Evolutionary conservation across 2,888 invertebrate genomes (phyloP), one percentile per base, ranked within the genome.

Genomic region (Leucophenga montana): DNA sequence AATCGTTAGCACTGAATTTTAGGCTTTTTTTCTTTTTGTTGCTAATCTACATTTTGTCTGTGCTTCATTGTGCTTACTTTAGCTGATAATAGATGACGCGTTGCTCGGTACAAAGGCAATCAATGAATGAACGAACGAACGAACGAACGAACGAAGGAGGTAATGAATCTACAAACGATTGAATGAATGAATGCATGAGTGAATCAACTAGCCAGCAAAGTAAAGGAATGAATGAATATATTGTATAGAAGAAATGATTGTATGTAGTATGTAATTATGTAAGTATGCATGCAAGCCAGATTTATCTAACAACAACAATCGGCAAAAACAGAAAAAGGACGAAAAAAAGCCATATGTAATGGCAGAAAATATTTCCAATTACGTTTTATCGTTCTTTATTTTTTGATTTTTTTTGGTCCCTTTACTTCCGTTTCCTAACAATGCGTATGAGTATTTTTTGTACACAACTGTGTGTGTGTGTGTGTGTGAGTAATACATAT

Each of bases 281-380:
- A 5, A 18, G 56, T 20, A 13, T 56, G 20, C 14, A 22, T 22
- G 20, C 3, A 22, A 3, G 22, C 1, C 9, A 11, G 56, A 27
- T 27, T 27, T 27, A 4, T 27, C 33, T 33, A 8, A 11, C 39
- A 39, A 39, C 39, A 39, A 39, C 3, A 5, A 39, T 27, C 27
- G 27, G 4, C 27, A 59, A 16, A 59, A 16, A 59, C 14, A 16
- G 16, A 16, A 50, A 31, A 66, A 33, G 18, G 27, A 66, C 27
- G 33, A 46, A n/a, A 27, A 39, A 66, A 66, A 33, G 44, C 18
- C 53, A 46, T 64, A 11, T 20, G 62, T 46, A 64, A 64, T 64
- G 22, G 46, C 57, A 57, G 59, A 59, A 57, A 67, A 67, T 67
- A 57, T 59, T 67, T 67, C 67, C 67, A 67, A 67, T 67, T 67